A percentile compares a stretch with the other conserved stretches of the same genome.
These are phyloP conservation scores for Pseudomugil gertrudae DNA, from an alignment of 2,797 vertebrate genomes.

Conservation along the genomic window DNA sequence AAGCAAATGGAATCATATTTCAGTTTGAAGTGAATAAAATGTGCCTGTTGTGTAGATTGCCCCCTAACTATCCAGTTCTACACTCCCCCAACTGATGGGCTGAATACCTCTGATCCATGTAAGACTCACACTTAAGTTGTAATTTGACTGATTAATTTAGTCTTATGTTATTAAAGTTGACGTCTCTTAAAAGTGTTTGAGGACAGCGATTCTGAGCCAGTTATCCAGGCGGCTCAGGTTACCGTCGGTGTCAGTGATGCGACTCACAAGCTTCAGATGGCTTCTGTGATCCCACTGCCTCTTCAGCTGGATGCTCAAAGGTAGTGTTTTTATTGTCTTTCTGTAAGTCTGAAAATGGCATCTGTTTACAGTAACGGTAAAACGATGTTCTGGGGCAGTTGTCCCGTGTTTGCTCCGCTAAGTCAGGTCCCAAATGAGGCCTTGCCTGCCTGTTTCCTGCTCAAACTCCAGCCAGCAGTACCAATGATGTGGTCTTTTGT, in stretches of 20 bases:
- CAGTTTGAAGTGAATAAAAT: neutral
- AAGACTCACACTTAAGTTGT: slow-evolving; percentile 36
- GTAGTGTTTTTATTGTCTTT: slow-evolving; percentile 50
- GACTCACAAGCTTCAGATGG: slow-evolving; percentile 77
- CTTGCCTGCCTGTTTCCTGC: slow-evolving; percentile 83
- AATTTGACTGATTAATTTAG: neutral
- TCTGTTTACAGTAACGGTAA: slow-evolving; percentile 15
- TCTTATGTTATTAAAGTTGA: neutral
- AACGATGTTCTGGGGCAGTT: slow-evolving; percentile 68
- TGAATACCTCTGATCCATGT: slow-evolving; percentile 72
- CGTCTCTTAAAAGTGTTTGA: neutral
- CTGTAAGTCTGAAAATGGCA: neutral
- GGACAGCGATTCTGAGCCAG: slow-evolving; percentile 9
- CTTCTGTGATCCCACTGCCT: slow-evolving; percentile 75
- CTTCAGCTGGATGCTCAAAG: slow-evolving; percentile 68
- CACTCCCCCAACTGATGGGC: slow-evolving; percentile 70
- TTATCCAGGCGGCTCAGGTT: slow-evolving; percentile 73
- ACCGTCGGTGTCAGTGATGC: slow-evolving; percentile 68
- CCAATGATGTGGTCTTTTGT: slow-evolving; percentile 74
- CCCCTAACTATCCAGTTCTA: slow-evolving; percentile 85
- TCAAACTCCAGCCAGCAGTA: slow-evolving; percentile 81
- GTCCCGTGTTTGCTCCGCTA: slow-evolving; percentile 67
- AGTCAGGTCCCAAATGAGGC: slow-evolving; percentile 66
- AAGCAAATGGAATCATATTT: neutral
- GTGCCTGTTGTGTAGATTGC: slow-evolving; percentile 71